Evolutionary conservation across 2,113 vertebrate species (phyloP), one percentile per base, ranked within the genome.

Genomic region (Pollachius pollachius): DNA sequence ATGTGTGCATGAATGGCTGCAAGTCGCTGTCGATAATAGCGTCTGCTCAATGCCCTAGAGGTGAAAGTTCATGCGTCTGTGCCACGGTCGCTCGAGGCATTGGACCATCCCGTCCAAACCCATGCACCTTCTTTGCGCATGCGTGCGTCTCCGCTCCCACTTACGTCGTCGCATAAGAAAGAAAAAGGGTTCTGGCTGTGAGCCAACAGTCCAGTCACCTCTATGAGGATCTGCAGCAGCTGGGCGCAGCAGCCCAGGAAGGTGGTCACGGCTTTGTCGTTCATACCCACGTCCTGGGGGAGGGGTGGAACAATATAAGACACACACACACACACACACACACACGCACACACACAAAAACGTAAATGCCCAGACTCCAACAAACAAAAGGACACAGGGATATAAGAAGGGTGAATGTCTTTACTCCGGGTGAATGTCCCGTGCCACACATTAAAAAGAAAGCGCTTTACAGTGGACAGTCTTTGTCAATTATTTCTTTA

Each of bases 221-320:
- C 97, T 90, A 98, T 92, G 72, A 99, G 82, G 5, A 91, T 93
- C 85, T 98, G 96, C 76, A 99, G 93, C 81, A 98, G 94, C 85
- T 95, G 94, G 56, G 93, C 91, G 64, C 96, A 97, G 82, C 94
- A 95, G 73, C 94, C 94, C 56, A 99, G 93, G 90, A 99, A 98
- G 16, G 89, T 92, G 0, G 94, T 95, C 92, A 95, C 25, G 0
- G 96, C 95, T 1, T 82, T 88, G 78, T 99, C 97, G 13, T 96
- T 94, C 95, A 98, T 96, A 6, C 97, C 97, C 0, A 99, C 94
- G 0, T 99, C 97, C 97, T 99, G 70, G 73, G 72, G 19, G 41
- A 48, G 9, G 41, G 30, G 30, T 4, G 30, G 30, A 30, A 30
- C 30, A 30, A 30, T 30, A 41, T 11, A 13, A 5, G 41, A 41